Evolutionary conservation across 92 coral and sea anemone genomes (phyloP).

Genomic region (Epizoanthus stellaris): DNA sequence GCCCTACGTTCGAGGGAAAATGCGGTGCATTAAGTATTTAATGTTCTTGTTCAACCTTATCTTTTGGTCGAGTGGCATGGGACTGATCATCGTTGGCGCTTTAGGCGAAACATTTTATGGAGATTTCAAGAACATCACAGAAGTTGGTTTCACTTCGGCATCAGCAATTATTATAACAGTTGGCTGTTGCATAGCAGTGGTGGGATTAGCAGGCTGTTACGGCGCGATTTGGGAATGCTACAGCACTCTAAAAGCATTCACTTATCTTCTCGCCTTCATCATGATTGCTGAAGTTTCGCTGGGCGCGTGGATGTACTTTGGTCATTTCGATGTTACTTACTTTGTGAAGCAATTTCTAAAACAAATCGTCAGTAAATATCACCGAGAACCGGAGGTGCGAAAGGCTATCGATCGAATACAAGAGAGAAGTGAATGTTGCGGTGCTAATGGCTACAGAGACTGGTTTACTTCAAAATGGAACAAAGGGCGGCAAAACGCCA

Average conservation of each 20-base stretch:
- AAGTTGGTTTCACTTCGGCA: conserved; percentile 71
- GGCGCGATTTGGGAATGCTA: conserved; percentile 70
- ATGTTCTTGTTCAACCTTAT: conserved; percentile 67
- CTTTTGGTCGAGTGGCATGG: conserved; percentile 68
- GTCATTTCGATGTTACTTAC: conserved; percentile 64
- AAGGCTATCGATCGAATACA: conserved; percentile 68
- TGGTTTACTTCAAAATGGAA: conserved; percentile 82
- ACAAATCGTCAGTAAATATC: conserved; percentile 59
- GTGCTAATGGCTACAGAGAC: conserved; percentile 66
- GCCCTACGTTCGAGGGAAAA: conserved; percentile 54
- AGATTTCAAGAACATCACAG: conserved; percentile 62
- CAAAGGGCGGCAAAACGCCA: conserved; percentile 60
- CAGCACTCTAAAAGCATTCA: conserved; percentile 60
- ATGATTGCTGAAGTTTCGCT: conserved; percentile 64
- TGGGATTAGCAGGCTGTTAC: conserved; percentile 71
- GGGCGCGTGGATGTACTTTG: conserved; percentile 72
- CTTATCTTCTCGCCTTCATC: conserved; percentile 61
- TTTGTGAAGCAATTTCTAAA: conserved; percentile 64
- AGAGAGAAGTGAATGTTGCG: conserved; percentile 66
- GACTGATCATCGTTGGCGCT: conserved; percentile 68
- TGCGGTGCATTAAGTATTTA: conserved; percentile 72
- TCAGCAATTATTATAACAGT: conserved; percentile 65
- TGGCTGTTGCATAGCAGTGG: conserved; percentile 60
- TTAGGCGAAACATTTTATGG: conserved; percentile 75
- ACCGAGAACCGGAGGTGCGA: conserved; percentile 49